Evolutionary conservation across 2,888 invertebrate genomes (phyloP).

Genomic region (Agrotis segetum): DNA sequence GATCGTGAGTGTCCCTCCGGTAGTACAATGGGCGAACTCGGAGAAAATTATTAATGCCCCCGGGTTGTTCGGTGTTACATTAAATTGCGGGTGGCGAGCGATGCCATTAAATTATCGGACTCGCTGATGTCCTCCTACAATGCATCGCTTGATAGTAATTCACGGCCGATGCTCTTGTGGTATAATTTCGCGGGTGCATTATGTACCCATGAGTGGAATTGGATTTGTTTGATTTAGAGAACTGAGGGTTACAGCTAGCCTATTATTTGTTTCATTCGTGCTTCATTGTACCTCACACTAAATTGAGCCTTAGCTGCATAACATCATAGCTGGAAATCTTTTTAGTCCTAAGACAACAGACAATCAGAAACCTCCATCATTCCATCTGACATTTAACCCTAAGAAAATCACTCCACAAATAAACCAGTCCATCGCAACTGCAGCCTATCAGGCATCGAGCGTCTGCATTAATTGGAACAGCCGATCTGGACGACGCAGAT

Average conservation of each 20-base stretch:
- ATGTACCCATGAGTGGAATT: constrained; percentile 50
- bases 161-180: constrained; percentile 65
- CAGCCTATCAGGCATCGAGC: constrained; percentile 77
- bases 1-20: constrained; percentile 84
- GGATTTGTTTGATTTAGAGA: constrained; percentile 50
- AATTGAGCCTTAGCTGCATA: background rate
- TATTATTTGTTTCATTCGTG: background rate
- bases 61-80: constrained; percentile 76
- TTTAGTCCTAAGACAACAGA: background rate
- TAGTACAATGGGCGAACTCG: constrained; percentile 79
- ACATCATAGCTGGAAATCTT: background rate
- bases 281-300: background rate
- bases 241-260: background rate
- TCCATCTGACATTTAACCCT: constrained; percentile 47
- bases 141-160: constrained; percentile 69
- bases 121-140: constrained; percentile 71
- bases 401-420: constrained; percentile 54
- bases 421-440: constrained; percentile 61
- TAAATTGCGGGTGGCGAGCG: constrained; percentile 81
- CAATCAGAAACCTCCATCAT: constrained; percentile 1
- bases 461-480: constrained; percentile 88
- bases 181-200: constrained; percentile 63
- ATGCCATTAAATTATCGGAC: constrained; percentile 81
- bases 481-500: constrained; percentile 81
- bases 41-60: constrained; percentile 81